A percentile compares a stretch with the other conserved stretches of the same genome.
These are phyloP conservation scores for Notiomystis cincta DNA, from an alignment of 2,113 vertebrate genomes.

Conservation along the genomic window DNA sequence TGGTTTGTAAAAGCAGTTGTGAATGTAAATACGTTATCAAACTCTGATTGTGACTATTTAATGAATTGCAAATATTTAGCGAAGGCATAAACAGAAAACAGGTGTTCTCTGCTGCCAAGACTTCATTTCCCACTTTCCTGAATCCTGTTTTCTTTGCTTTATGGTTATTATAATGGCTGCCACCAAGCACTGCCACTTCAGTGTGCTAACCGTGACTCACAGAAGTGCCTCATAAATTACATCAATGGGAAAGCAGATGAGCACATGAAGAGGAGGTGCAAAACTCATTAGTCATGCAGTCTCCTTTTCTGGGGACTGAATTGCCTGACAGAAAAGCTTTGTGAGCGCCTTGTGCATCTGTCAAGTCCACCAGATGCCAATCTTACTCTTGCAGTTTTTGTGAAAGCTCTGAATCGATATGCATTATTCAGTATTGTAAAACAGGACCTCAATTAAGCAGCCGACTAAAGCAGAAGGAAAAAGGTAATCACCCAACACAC, in stretches of 20 bases:
- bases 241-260: conserved; percentile 11
- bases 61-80: not conserved
- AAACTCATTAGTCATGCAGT: conserved; percentile 33
- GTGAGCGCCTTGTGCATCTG: conserved; percentile 2
- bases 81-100: not conserved
- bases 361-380: conserved; percentile 59
- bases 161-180: not conserved
- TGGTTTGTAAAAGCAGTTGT: not conserved
- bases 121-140: not conserved
- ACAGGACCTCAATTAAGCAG: conserved; percentile 17
- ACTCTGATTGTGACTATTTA: not conserved
- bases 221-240: conserved; percentile 28
- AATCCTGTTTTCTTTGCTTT: conserved; percentile 10
- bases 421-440: conserved; percentile 14
- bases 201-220: conserved; percentile 6
- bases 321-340: conserved; percentile 24
- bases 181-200: not conserved
- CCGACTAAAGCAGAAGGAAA: not conserved
- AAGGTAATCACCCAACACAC: not conserved
- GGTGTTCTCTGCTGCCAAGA: not conserved
- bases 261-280: not conserved
- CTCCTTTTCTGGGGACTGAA: conserved; percentile 32
- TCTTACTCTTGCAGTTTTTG: not conserved
- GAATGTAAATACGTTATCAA: not conserved
- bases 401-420: conserved; percentile 9